Evolutionary conservation across 2,888 invertebrate species (phyloP).

Genomic region (Drosophila quinaria): DNA sequence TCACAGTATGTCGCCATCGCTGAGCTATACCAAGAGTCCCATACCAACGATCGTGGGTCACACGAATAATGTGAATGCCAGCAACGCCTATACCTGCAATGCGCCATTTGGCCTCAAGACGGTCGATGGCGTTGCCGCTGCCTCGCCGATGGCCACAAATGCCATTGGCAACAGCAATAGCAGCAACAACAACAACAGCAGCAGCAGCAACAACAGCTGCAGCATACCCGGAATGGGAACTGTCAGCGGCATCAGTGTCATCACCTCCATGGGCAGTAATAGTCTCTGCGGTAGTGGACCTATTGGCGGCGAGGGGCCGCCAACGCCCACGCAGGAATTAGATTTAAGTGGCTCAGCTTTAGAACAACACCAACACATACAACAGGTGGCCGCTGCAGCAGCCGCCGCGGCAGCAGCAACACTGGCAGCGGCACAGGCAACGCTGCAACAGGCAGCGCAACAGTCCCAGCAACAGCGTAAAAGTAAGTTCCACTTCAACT

Average conservation of each 20-base stretch:
- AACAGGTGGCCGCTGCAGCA: slow-evolving; percentile 45
- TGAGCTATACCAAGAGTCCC: slow-evolving; percentile 85
- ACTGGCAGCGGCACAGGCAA: slow-evolving; percentile 46
- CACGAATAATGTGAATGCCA: slow-evolving; percentile 68
- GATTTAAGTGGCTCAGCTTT: slow-evolving; percentile 86
- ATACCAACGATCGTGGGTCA: slow-evolving; percentile 77
- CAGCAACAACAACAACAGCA: slow-evolving; percentile 50
- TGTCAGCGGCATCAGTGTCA: slow-evolving; percentile 74
- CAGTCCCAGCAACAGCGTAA: slow-evolving; percentile 87
- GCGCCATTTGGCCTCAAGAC: slow-evolving; percentile 84
- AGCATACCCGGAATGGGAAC: slow-evolving; percentile 64
- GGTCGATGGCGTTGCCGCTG: slow-evolving; percentile 71
- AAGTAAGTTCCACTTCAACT: slow-evolving; percentile 86
- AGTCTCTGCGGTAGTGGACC: slow-evolving; percentile 70
- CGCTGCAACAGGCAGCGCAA: slow-evolving; percentile 61
- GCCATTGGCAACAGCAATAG: slow-evolving; percentile 36
- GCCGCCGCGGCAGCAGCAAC: slow-evolving; percentile 58
- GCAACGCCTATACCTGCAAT: slow-evolving; percentile 83
- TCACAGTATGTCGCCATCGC: slow-evolving; percentile 84
- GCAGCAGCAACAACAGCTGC: slow-evolving; percentile 53
- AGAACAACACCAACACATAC: slow-evolving; percentile 74
- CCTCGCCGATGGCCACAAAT: slow-evolving; percentile 54
- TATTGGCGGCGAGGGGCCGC: slow-evolving; percentile 88
- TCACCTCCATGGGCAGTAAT: slow-evolving; percentile 78
- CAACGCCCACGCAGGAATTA: slow-evolving; percentile 92